Conservation (phyloP, 2,113 vertebrate genomes). For the Capreolus pygargus region DNA sequence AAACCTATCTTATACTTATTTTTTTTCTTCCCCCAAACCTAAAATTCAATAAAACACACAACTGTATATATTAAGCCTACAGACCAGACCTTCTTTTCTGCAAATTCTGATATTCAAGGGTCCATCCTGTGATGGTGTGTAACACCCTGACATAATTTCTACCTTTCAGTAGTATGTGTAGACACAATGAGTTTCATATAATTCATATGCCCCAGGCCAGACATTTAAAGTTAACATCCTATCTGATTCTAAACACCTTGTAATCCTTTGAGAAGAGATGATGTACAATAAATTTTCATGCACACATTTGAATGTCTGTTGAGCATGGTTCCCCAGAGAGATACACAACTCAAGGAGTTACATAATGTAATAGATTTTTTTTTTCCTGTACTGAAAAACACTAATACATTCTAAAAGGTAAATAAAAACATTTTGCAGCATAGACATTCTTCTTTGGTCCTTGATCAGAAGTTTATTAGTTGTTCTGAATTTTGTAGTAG, state of each 20-base stretch:
- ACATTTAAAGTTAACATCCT: not conserved
- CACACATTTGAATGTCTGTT: not conserved
- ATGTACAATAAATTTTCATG: not conserved
- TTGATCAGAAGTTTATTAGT: not conserved
- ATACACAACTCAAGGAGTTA: not conserved
- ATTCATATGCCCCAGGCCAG: not conserved
- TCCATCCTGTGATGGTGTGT: not conserved
- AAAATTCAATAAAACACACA: not conserved
- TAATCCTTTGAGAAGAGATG: conserved; percentile 24
- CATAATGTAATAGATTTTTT: not conserved
- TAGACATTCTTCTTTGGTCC: not conserved
- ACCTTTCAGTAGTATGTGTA: not conserved
- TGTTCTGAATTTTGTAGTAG: conserved; percentile 25
- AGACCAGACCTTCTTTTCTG: not conserved
- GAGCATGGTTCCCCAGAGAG: not conserved
- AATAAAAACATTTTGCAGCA: not conserved
- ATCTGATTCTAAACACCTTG: not conserved
- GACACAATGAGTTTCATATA: not conserved
- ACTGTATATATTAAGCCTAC: not conserved
- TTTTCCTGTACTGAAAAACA: not conserved
- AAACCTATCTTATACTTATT: not conserved
- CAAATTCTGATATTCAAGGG: not conserved
- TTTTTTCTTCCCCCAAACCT: not conserved
- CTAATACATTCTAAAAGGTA: conserved; percentile 23
- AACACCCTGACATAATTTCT: not conserved